A percentile compares a stretch with the other conserved stretches of the same genome.
Conservation (phyloP, 2,888 invertebrate genomes). For the Pharmacophagus antenor region DNA sequence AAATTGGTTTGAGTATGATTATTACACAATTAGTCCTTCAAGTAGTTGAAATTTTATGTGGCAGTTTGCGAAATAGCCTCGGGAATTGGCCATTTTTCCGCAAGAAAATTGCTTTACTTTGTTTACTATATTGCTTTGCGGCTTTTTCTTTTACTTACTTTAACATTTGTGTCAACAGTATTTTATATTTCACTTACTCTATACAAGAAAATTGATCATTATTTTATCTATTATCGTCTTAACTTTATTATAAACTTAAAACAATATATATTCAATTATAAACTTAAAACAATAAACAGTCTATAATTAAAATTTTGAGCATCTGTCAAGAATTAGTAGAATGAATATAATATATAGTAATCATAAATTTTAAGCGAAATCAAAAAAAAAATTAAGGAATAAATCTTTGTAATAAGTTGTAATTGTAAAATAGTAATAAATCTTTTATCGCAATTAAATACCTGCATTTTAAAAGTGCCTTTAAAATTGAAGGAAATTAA, state of each 20-base stretch:
- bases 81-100: slow-evolving; percentile 23
- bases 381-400: too few relatives aligned
- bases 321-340: too few relatives aligned
- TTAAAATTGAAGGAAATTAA: too few relatives aligned
- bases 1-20: slow-evolving; percentile 11
- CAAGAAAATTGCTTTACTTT: slow-evolving; percentile 20
- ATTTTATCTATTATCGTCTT: not conserved
- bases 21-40: slow-evolving; percentile 16
- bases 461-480: too few relatives aligned
- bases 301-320: too few relatives aligned
- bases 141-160: slow-evolving; percentile 10
- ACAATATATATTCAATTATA: not conserved
- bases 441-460: too few relatives aligned
- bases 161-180: slow-evolving; percentile 11
- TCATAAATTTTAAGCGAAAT: too few relatives aligned
- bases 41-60: slow-evolving; percentile 26
- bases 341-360: too few relatives aligned
- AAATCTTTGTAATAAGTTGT: too few relatives aligned
- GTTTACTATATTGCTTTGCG: slow-evolving; percentile 19
- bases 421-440: too few relatives aligned
- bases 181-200: not conserved
- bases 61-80: slow-evolving; percentile 13
- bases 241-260: not conserved
- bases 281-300: too few relatives aligned
- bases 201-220: not conserved